Base-by-base conservation (phyloP, 1,140 invertebrate species). In the Drosophila kepulauana region DNA sequence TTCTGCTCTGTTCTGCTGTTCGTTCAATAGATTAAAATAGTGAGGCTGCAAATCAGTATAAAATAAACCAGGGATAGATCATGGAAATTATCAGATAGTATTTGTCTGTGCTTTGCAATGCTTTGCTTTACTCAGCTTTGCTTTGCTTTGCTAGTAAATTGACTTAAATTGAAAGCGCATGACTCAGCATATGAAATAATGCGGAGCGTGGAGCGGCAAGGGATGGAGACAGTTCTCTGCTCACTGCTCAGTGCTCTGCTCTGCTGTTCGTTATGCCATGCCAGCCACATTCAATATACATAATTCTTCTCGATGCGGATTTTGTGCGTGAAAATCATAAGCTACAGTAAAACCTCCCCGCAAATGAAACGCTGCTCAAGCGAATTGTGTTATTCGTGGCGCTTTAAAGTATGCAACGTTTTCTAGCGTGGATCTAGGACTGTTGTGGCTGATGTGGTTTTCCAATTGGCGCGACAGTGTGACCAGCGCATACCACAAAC, bases 141-240 rank as follows among this genome's bases (percentile, higher is more conserved):
- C 75, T 73, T 35, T 75, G 77, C 77, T 78, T 78, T 75, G 30
- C 15, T 38, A 10, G 30, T 79, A 82, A 87, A 87, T 87, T 87
- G 80, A 87, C 84, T 88, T 82, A 75, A 87, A 87, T 87, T 87
- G 84, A 80, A 88, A 58, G 84, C 84, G 81, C 84, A 88, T 87
- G 84, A 87, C 80, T 87, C 84, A 87, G 84, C 84, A 75, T 69
- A 74, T 62, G 28, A 72, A 80, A 78, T 48, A 69, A 78, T 71
- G 58, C 28, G 45, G 33, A 15, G 49, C 25, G n/a, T 10, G 56
- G 16, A 38, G 49, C 16, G 41, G 28, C 13, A 13, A 5, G 10
- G 10, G 16, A 25, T 25, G 51, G 20, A 25, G 35, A 10, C 35
- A 38, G 5, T 33, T 33, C 33, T 38, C 35, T 38, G 35, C 10